Conservation (phyloP, 2,797 vertebrate genomes). For the Pelodytes ibericus region DNA sequence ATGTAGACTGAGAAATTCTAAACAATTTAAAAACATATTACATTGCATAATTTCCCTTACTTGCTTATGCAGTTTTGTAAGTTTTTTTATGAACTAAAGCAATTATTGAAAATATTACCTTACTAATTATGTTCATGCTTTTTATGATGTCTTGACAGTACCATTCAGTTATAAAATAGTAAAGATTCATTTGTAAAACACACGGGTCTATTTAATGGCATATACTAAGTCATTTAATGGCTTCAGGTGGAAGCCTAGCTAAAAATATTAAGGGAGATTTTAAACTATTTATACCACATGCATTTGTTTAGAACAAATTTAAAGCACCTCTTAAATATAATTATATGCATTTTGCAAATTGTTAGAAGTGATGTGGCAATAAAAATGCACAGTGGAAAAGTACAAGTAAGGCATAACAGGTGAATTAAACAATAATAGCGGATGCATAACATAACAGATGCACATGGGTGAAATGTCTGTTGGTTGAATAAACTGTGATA, state of each 20-base stretch:
- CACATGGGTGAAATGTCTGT: background rate
- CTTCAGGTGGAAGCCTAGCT: background rate
- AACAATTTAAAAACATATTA: too few species aligned
- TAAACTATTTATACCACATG: background rate
- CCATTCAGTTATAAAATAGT: background rate
- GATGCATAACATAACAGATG: constrained; percentile 5
- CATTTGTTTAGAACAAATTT: background rate
- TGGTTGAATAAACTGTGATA: background rate
- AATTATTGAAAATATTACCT: background rate
- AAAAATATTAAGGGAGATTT: background rate
- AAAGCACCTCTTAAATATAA: background rate
- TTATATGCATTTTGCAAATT: background rate
- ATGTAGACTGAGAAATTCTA: too few species aligned
- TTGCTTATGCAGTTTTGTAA: too few species aligned
- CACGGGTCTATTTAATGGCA: background rate
- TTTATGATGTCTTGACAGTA: background rate
- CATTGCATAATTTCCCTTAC: too few species aligned
- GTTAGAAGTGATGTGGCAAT: constrained; percentile 7
- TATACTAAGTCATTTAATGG: background rate
- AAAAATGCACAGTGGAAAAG: background rate
- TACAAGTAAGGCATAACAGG: background rate
- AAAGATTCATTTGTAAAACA: background rate
- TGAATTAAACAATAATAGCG: constrained; percentile 7
- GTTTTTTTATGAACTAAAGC: background rate
- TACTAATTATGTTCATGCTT: background rate